phyloP scores from a whole-genome alignment of 2,888 invertebrate species.

The Oithona nana region DNA sequence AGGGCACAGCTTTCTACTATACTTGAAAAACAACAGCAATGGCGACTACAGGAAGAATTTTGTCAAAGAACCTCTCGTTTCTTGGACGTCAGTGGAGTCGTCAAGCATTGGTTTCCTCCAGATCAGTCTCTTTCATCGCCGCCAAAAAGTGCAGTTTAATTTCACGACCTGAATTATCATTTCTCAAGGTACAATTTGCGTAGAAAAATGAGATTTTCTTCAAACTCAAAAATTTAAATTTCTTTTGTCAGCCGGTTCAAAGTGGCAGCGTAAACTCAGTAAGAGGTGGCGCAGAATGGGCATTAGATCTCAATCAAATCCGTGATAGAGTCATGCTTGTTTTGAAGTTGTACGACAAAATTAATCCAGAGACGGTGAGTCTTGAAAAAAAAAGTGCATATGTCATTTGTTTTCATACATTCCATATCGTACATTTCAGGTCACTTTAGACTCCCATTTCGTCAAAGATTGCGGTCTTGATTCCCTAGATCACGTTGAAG shows the following conservation, averaged over 20 bases:
- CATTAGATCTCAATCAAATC: not conserved
- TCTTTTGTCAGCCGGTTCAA: no score
- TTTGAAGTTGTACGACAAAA: not conserved
- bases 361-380: not conserved
- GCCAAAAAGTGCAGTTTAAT: not conserved
- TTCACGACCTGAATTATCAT: no score
- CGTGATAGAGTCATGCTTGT: not conserved
- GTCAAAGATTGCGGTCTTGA: constrained; percentile 92
- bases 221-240: no score
- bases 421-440: constrained; percentile 39
- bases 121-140: not conserved
- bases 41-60: not conserved
- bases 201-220: no score
- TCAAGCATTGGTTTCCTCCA: not conserved
- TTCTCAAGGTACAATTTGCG: no score
- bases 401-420: not conserved
- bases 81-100: not conserved
- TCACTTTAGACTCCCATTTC: constrained; percentile 82
- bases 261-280: no score
- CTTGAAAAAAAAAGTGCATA: no score
- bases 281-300: not conserved
- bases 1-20: not conserved
- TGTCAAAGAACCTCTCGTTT: not conserved
- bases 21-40: not conserved
- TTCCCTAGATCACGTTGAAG: constrained; percentile 95